These are phyloP conservation scores for Apotomis turbidana DNA, from an alignment of 2,888 invertebrate genomes.

Conservation along the genomic window DNA sequence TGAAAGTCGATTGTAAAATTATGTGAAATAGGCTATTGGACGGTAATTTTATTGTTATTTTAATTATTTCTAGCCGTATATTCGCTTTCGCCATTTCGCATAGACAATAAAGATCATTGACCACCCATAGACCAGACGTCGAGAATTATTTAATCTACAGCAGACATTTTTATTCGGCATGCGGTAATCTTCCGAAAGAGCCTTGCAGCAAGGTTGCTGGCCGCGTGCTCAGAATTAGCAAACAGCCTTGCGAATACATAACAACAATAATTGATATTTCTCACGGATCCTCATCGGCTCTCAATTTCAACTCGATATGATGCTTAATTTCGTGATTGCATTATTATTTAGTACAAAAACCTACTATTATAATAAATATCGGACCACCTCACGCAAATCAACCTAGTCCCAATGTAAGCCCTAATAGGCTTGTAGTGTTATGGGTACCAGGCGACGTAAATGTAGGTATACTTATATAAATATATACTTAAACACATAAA, in stretches of 20 bases:
- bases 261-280: slow-evolving; percentile 45
- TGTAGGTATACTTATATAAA: too few relatives aligned
- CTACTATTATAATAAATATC: too few relatives aligned
- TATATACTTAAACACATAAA: too few relatives aligned
- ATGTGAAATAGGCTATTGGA: too few relatives aligned
- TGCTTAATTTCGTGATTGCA: slow-evolving; percentile 3
- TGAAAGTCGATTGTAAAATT: too few relatives aligned
- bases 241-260: slow-evolving; percentile 64
- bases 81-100: not conserved
- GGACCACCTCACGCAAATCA: too few relatives aligned
- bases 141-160: slow-evolving; percentile 10
- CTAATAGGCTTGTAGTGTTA: too few relatives aligned
- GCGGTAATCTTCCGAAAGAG: slow-evolving; percentile 61
- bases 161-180: slow-evolving; percentile 30
- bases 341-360: not conserved
- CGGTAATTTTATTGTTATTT: too few relatives aligned
- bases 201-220: slow-evolving; percentile 77
- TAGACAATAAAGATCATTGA: not conserved
- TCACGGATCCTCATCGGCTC: slow-evolving; percentile 34
- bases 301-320: slow-evolving; percentile 24
- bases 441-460: too few relatives aligned
- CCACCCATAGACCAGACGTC: not conserved
- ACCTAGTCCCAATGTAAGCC: too few relatives aligned
- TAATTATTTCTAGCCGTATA: not conserved
- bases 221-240: slow-evolving; percentile 69